Conservation (phyloP, 2,888 invertebrate species). For the Eurois occulta region DNA sequence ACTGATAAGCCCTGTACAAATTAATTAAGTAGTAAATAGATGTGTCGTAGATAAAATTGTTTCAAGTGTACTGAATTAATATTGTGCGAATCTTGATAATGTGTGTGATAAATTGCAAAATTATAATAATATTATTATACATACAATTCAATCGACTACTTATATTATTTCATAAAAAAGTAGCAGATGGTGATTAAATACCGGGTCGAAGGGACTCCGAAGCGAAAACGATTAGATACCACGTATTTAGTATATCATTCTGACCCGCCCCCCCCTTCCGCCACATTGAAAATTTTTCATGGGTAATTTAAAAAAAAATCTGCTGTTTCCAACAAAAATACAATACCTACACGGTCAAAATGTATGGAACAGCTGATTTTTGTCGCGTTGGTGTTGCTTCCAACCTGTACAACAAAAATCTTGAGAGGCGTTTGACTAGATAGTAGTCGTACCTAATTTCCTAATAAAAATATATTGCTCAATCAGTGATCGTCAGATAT, state of each 20-base stretch:
- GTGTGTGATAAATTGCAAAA: not conserved
- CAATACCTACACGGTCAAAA: no score
- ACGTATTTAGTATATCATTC: no score
- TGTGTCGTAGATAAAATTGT: not conserved
- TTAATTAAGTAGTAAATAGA: not conserved
- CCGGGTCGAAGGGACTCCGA: no score
- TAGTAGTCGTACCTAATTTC: not conserved
- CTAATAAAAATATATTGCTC: not conserved
- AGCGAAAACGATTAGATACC: no score
- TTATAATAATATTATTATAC: not conserved
- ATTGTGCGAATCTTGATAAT: not conserved
- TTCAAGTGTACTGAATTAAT: not conserved
- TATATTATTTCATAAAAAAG: no score
- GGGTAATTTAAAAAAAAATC: no score
- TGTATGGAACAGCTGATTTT: no score
- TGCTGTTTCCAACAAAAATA: no score
- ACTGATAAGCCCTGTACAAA: conserved; percentile 6
- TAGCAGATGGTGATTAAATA: not conserved
- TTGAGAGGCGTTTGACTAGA: not conserved
- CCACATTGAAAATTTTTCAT: no score
- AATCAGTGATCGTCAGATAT: not conserved
- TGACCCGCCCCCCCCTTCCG: no score
- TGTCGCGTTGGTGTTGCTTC: no score
- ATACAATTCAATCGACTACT: no score
- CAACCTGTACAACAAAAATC: not conserved